Evolutionary conservation across 2,888 invertebrate species (phyloP).

Genomic region (Aphelenchoides bicaudatus): DNA sequence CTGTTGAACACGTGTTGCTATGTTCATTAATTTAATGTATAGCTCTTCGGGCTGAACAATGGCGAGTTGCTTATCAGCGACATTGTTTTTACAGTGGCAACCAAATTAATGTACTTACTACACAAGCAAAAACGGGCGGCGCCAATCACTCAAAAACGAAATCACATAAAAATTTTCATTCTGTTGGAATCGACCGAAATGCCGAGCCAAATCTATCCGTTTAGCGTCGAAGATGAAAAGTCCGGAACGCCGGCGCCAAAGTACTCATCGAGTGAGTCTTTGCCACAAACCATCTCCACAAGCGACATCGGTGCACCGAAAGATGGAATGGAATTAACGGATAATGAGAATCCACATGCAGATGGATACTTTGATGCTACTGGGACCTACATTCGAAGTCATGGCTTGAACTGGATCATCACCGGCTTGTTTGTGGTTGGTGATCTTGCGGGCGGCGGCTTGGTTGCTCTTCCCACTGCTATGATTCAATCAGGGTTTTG

Average conservation of each 20-base stretch:
- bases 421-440: constrained; percentile 39
- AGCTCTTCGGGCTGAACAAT: no score
- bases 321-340: constrained; percentile 1
- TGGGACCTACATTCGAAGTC: constrained; percentile 16
- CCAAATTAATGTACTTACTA: no score
- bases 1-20: no score
- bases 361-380: constrained; percentile 16
- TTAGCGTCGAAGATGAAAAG: neutral
- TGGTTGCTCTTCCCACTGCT: constrained; percentile 54
- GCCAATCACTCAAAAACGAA: no score
- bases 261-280: no score
- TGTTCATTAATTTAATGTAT: no score
- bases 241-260: no score
- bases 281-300: neutral
- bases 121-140: no score
- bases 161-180: no score
- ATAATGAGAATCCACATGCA: neutral
- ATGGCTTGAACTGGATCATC: constrained; percentile 30
- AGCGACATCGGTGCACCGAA: neutral
- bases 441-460: constrained; percentile 55
- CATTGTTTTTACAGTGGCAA: no score
- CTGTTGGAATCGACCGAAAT: neutral
- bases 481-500: constrained; percentile 52
- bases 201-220: neutral
- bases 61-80: no score